phyloP scores from a whole-genome alignment of 2,797 vertebrate genomes.

The Halcyon chelicuti region DNA sequence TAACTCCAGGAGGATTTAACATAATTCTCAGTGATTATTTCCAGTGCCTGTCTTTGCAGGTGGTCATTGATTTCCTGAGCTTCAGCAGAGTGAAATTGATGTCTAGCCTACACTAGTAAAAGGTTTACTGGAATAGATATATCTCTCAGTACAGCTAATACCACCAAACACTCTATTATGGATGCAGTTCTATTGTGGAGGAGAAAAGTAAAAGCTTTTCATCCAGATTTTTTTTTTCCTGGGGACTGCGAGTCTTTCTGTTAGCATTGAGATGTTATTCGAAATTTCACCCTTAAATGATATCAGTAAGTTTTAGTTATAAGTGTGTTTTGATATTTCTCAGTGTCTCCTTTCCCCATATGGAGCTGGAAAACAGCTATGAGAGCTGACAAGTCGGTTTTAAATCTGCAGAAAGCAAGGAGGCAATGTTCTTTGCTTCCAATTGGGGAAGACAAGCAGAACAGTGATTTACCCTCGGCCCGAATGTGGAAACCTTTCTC shows the following conservation, averaged over 20 bases:
- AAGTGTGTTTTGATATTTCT: slow-evolving; percentile 29
- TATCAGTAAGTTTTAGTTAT: neutral
- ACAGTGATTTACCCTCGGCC: neutral
- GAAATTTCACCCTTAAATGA: slow-evolving; percentile 16
- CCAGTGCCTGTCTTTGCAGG: slow-evolving; percentile 59
- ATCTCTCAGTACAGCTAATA: slow-evolving; percentile 47
- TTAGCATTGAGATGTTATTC: neutral
- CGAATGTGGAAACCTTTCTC: neutral
- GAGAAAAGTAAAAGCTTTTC: slow-evolving; percentile 35
- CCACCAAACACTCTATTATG: slow-evolving; percentile 25
- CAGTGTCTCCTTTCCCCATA: neutral
- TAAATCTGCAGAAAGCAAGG: slow-evolving; percentile 9
- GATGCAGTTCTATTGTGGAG: slow-evolving; percentile 3
- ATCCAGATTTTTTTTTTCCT: neutral
- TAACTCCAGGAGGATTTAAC: slow-evolving; percentile 63
- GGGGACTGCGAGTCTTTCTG: neutral
- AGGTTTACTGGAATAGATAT: slow-evolving; percentile 68
- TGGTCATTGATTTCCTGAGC: slow-evolving; percentile 69
- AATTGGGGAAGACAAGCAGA: neutral
- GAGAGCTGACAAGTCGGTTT: neutral
- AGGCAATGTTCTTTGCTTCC: neutral
- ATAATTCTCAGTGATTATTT: slow-evolving; percentile 70
- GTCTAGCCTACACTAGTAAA: slow-evolving; percentile 60
- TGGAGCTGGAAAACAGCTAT: neutral
- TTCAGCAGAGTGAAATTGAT: slow-evolving; percentile 66